Evolutionary conservation across 2,797 vertebrate genomes (phyloP), one percentile per base, ranked within the genome.

Genomic region (Rousettus madagascariensis): DNA sequence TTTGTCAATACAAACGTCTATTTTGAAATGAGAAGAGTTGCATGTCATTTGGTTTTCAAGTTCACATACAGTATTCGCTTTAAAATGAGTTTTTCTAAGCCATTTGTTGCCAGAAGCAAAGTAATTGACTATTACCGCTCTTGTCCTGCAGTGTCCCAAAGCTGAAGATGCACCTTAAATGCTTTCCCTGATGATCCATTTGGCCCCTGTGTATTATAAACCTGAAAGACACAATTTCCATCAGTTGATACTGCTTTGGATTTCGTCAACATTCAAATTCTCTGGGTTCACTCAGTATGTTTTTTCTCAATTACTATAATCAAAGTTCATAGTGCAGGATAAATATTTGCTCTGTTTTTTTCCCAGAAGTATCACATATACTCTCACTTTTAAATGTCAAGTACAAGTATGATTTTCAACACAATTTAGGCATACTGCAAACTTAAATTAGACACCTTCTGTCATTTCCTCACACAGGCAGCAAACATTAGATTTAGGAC

Each of bases 111-210:
- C 80, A 95, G 59, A 96, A 95, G 93, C n/a, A 69, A 93, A 93
- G 63, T 33, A 66, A 93, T 89, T 90, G 36, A 46, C 7, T 41
- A 0, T 97, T 98, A 99, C 99, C 99, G 99, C 98, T 99, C 99
- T 97, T 99, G 99, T 78, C 99, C 99, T 1, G 99, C 99, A 7
- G 99, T 99, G 98, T 99, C 99, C 99, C 99, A 99, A 11, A 99
- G 99, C 98, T 99, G 99, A 46, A 99, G 99, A 95, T 99, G 99
- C 3, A 99, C 99, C 97, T 99, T 99, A 96, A 99, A 99, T 24
- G 98, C 98, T 96, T 99, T 99, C 59, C 99, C 99, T 2, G 99
- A 97, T 57, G 99, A 98, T 71, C 98, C 99, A 98, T 99, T 99
- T 13, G 99, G 94, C 90, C 99, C 99, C 95, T 98, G 98, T 11